Evolutionary conservation across 1,140 invertebrate genomes (phyloP).

Genomic region (Manduca sexta): DNA sequence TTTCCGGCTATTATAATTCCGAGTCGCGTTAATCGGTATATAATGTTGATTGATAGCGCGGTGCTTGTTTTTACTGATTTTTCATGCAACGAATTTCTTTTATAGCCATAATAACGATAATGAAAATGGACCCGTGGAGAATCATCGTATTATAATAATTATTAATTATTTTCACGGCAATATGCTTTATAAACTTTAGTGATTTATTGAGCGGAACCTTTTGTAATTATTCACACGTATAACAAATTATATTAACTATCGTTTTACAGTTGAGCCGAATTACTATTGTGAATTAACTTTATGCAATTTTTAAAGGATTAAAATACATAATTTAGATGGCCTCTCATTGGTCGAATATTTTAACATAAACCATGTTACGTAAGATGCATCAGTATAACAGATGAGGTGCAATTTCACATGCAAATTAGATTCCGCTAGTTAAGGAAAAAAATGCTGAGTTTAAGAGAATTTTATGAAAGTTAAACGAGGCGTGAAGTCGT

Average conservation of each 20-base stretch:
- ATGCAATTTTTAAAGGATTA: too few relatives aligned
- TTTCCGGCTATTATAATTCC: constrained; percentile 29
- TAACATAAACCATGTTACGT: too few relatives aligned
- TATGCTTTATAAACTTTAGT: too few relatives aligned
- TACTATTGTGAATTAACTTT: too few relatives aligned
- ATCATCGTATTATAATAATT: constrained; percentile 12
- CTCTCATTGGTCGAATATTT: too few relatives aligned
- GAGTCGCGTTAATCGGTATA: constrained; percentile 26
- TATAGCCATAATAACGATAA: constrained; percentile 26
- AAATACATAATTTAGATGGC: too few relatives aligned
- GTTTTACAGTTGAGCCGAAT: too few relatives aligned
- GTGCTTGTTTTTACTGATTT: constrained; percentile 29
- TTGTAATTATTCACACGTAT: too few relatives aligned
- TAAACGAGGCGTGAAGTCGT: constrained; percentile 68
- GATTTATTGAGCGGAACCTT: too few relatives aligned
- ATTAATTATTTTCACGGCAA: constrained; percentile 3
- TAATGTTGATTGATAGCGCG: constrained; percentile 46
- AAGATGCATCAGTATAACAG: neutral
- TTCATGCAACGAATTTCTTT: constrained; percentile 29
- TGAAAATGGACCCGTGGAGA: constrained; percentile 18
- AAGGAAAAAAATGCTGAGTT: constrained; percentile 60
- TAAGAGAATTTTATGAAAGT: constrained; percentile 68
- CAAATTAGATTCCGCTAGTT: constrained; percentile 52
- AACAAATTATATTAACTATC: too few relatives aligned
- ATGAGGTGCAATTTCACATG: constrained; percentile 14